phyloP scores from a whole-genome alignment of 2,797 vertebrate genomes.

The Decapterus maruadsi region DNA sequence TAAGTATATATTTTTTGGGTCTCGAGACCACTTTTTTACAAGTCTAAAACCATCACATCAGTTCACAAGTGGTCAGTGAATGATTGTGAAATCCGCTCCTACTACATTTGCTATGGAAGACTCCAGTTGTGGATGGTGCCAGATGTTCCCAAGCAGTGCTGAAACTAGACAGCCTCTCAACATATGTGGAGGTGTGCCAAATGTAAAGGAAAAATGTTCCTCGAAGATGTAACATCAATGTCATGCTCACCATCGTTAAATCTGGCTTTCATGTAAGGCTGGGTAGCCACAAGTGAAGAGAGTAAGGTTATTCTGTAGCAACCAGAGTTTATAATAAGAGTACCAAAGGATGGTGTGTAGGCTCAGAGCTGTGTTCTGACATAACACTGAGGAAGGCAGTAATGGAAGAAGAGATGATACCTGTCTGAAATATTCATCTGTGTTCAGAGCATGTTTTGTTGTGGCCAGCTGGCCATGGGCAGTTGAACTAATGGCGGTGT shows the following conservation, averaged over 20 bases:
- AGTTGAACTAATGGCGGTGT: constrained; percentile 31
- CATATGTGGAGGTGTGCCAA: constrained; percentile 67
- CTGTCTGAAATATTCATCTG: constrained; percentile 19
- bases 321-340: constrained; percentile 4
- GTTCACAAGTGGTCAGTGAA: constrained; percentile 27
- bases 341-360: not conserved
- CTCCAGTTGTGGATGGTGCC: constrained; percentile 58
- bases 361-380: constrained; percentile 6
- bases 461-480: constrained; percentile 39
- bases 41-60: not conserved
- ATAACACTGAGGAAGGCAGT: not conserved
- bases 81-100: constrained; percentile 33
- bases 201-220: constrained; percentile 44
- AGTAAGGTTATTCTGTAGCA: not conserved
- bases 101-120: constrained; percentile 44
- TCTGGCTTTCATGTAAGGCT: constrained; percentile 6
- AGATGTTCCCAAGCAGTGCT: constrained; percentile 50
- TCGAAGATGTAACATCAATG: constrained; percentile 35
- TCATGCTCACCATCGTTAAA: constrained; percentile 34
- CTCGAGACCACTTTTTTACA: not conserved
- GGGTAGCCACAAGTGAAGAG: not conserved
- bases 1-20: too few relatives aligned
- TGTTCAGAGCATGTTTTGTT: constrained; percentile 34
- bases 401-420: constrained; percentile 17
- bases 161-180: constrained; percentile 43